Percentiles rank a stretch among this genome's conserved stretches.
Conservation (phyloP, 2,797 vertebrate species). For the Mus spretus region DNA sequence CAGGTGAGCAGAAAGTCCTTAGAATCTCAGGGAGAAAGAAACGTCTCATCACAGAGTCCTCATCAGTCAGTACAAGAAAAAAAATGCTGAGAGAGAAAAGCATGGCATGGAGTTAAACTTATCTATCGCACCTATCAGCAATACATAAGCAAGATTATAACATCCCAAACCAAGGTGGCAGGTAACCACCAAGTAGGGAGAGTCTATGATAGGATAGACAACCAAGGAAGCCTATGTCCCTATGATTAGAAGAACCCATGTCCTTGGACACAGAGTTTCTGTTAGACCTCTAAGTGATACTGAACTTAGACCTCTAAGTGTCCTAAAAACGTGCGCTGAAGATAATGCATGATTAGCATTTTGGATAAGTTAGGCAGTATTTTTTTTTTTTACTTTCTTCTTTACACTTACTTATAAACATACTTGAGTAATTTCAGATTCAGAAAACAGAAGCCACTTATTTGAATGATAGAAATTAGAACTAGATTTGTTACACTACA, state of each 20-base stretch:
- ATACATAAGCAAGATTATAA: not conserved
- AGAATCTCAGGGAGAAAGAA: not conserved
- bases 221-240: not conserved
- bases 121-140: not conserved
- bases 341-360: not conserved
- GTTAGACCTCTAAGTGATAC: not conserved
- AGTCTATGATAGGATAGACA: not conserved
- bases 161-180: not conserved
- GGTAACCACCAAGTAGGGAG: not conserved
- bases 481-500: not conserved
- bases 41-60: not conserved
- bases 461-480: conserved; percentile 13
- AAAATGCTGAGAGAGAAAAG: not conserved
- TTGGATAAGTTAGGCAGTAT: not conserved
- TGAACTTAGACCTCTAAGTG: not conserved
- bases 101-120: not conserved
- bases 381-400: conserved; percentile 17
- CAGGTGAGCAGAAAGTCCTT: not conserved
- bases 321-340: not conserved
- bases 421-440: not conserved
- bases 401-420: not conserved
- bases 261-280: not conserved
- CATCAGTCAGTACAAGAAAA: not conserved
- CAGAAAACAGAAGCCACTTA: not conserved
- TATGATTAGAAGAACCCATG: not conserved